phyloP scores from a whole-genome alignment of 2,113 vertebrate species.

The Vanacampus margaritifer region DNA sequence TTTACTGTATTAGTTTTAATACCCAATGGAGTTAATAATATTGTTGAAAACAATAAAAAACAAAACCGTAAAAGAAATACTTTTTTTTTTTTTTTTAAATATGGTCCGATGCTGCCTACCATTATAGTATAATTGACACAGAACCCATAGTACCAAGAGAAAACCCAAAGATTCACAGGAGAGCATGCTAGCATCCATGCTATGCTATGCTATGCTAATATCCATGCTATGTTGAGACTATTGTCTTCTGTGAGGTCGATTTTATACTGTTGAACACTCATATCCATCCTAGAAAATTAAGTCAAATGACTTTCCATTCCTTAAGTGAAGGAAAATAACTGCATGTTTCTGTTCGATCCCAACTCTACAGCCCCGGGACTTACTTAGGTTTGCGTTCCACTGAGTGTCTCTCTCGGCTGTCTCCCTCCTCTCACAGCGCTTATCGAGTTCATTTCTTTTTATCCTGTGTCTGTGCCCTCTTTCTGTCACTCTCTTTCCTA shows the following conservation, averaged over 20 bases:
- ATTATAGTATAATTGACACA: neutral
- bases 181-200: neutral
- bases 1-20: too few species aligned
- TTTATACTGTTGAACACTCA: neutral
- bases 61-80: too few species aligned
- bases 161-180: neutral
- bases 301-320: neutral
- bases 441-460: slow-evolving; percentile 24
- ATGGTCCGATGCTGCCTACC: neutral
- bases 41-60: too few species aligned
- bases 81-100: too few species aligned
- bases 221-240: neutral
- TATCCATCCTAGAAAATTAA: neutral
- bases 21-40: too few species aligned
- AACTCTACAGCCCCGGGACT: neutral
- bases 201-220: too few species aligned
- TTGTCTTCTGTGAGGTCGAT: neutral
- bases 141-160: neutral
- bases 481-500: slow-evolving; percentile 48
- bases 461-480: slow-evolving; percentile 31
- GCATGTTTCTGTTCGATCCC: slow-evolving; percentile 11
- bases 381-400: neutral
- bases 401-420: neutral
- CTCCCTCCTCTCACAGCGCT: slow-evolving; percentile 4
- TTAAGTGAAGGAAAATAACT: neutral